Evolutionary conservation across 2,113 vertebrate genomes (phyloP).

Genomic region (Boleophthalmus pectinirostris): DNA sequence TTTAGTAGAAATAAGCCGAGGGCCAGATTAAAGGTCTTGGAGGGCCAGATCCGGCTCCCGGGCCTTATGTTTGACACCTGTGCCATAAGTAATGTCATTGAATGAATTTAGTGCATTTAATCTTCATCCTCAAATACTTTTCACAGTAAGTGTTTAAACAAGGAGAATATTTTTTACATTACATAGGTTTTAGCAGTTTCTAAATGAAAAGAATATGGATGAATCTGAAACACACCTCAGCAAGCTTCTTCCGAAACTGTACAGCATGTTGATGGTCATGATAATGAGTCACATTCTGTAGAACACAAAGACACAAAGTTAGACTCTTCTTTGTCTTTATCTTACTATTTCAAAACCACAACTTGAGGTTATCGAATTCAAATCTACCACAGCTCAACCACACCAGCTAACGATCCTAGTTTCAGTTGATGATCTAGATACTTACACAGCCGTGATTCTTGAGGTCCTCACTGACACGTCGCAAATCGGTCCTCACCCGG

Average conservation of each 20-base stretch:
- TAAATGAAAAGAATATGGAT: background rate
- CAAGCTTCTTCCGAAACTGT: conserved; percentile 56
- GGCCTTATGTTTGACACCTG: no score
- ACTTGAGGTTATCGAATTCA: conserved; percentile 11
- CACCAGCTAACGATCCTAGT: background rate
- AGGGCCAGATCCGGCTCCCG: no score
- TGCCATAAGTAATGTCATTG: no score
- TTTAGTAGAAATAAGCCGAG: no score
- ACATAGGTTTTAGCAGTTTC: background rate
- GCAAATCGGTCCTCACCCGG: conserved; percentile 48
- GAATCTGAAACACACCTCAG: conserved; percentile 30
- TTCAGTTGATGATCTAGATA: background rate
- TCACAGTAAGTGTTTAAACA: no score
- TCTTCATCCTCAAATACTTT: background rate
- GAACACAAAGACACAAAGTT: conserved; percentile 9
- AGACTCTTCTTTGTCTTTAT: conserved; percentile 15
- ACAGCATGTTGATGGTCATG: conserved; percentile 47
- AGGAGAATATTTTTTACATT: background rate
- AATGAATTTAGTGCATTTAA: background rate
- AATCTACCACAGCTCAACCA: conserved; percentile 25
- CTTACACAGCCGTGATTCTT: conserved; percentile 57
- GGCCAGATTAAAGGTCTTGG: no score
- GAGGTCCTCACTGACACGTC: conserved; percentile 59
- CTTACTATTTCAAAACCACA: conserved; percentile 15
- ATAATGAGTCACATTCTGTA: conserved; percentile 60